phyloP scores from a whole-genome alignment of 2,797 vertebrate species.

The Xyrichtys novacula region DNA sequence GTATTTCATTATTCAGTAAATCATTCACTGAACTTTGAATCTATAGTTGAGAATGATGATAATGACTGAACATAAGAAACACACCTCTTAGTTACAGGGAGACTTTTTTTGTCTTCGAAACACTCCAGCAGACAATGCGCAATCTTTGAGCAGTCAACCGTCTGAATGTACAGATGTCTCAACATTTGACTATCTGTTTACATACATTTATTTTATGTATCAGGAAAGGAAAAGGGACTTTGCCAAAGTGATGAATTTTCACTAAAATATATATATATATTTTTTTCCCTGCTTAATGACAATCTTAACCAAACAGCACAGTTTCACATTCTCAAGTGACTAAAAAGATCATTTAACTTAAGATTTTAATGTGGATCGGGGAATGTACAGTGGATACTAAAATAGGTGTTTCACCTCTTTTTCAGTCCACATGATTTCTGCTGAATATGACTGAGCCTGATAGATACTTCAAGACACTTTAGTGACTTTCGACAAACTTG shows the following conservation, averaged over 20 bases:
- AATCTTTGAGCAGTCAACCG: background rate
- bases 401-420: background rate
- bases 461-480: background rate
- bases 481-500: background rate
- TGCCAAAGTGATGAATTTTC: slow-evolving; percentile 41
- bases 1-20: too few species aligned
- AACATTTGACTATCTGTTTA: slow-evolving; percentile 10
- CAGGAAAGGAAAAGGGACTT: slow-evolving; percentile 35
- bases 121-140: background rate
- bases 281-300: slow-evolving; percentile 37
- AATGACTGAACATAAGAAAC: background rate
- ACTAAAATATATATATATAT: background rate
- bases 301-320: slow-evolving; percentile 30
- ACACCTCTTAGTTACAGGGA: slow-evolving; percentile 3
- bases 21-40: too few species aligned
- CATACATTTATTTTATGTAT: slow-evolving; percentile 3
- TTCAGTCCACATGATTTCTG: background rate
- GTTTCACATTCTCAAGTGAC: slow-evolving; percentile 13
- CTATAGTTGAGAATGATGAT: too few species aligned
- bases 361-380: background rate
- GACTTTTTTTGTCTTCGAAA: background rate
- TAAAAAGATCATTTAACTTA: background rate
- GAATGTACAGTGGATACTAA: slow-evolving; percentile 11
- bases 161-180: background rate
- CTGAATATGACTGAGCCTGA: background rate